Evolutionary conservation across 2,888 invertebrate species (phyloP).

Genomic region (Rosalia funebris): DNA sequence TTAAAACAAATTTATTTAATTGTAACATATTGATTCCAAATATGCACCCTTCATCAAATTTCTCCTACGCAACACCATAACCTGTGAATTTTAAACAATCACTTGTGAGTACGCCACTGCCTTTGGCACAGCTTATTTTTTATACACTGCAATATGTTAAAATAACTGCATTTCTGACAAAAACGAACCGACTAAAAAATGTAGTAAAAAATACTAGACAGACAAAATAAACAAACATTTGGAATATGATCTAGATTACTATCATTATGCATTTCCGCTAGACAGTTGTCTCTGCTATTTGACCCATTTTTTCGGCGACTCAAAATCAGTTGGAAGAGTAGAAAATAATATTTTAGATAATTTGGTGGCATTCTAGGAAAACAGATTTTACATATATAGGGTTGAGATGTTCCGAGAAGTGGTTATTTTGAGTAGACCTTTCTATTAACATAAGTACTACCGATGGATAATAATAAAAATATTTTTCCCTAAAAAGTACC

Average conservation of each 20-base stretch:
- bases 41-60: no score
- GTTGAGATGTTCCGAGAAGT: background rate
- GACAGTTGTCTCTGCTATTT: background rate
- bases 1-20: no score
- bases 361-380: background rate
- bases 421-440: background rate
- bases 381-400: background rate
- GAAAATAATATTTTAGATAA: conserved; percentile 1
- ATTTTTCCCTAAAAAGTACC: no score
- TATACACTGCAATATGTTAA: no score
- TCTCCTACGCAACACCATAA: no score
- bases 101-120: no score
- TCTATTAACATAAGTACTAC: no score
- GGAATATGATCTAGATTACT: background rate
- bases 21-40: no score
- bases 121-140: no score
- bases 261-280: background rate
- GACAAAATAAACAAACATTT: background rate
- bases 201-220: background rate
- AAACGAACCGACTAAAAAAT: background rate
- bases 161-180: background rate
- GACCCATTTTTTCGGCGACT: background rate
- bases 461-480: no score
- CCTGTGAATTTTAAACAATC: no score
- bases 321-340: background rate